Percentiles rank a stretch among this genome's conserved stretches.
Evolutionary conservation across 2,888 invertebrate species (phyloP).

Genomic region (Zonitis immaculata): DNA sequence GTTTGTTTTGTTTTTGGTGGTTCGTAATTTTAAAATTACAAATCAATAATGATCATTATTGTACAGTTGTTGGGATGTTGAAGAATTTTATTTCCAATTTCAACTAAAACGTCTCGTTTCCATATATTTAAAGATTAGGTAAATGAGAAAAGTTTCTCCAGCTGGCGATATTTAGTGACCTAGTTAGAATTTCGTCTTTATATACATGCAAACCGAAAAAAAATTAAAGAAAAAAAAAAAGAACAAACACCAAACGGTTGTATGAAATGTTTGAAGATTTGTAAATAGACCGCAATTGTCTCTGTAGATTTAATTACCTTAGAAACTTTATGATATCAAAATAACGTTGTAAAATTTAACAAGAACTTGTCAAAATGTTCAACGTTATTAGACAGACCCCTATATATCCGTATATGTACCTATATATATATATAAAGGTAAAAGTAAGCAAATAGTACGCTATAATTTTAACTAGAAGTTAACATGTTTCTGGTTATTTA

Average conservation of each 20-base stretch:
- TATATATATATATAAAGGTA: no score
- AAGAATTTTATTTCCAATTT: not conserved
- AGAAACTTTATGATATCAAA: not conserved
- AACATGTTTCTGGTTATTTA: no score
- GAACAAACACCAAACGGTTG: no score
- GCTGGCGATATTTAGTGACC: slow-evolving; percentile 2
- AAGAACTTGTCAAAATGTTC: not conserved
- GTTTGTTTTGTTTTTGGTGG: no score
- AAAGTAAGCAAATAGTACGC: no score
- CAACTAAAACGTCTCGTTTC: not conserved
- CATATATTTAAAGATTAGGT: not conserved
- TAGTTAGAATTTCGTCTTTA: not conserved
- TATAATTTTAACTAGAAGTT: no score
- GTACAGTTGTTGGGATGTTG: no score
- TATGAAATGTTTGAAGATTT: not conserved
- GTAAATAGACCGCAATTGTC: slow-evolving; percentile 1
- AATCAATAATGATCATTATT: no score
- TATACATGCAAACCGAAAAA: no score
- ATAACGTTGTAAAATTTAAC: not conserved
- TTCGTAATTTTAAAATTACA: no score
- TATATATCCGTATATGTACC: no score
- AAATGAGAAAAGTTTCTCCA: slow-evolving; percentile 3
- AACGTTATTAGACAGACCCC: not conserved
- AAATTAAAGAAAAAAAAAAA: no score
- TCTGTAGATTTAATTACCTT: not conserved